Evolutionary conservation across 1,140 invertebrate genomes (phyloP).

Genomic region (Drosophila guanche): DNA sequence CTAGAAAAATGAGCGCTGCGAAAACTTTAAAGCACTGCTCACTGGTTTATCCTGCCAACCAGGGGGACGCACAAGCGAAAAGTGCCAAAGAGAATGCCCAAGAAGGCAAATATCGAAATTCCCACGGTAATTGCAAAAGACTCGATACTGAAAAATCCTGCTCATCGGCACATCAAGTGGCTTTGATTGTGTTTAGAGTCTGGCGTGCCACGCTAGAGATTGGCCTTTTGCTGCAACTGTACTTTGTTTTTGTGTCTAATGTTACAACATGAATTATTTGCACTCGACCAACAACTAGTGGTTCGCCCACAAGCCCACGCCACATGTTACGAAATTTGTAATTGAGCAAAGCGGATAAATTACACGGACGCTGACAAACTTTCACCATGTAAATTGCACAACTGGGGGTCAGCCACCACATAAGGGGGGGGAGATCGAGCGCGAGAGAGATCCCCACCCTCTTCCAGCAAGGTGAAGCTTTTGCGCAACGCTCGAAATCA

Average conservation of each 20-base stretch:
- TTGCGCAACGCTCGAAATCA: conserved; percentile 67
- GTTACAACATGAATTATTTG: not conserved
- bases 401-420: conserved; percentile 49
- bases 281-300: no score
- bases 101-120: no score
- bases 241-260: not conserved
- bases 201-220: no score
- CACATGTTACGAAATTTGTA: conserved; percentile 55
- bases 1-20: not conserved
- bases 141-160: no score
- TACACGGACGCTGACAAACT: conserved; percentile 64
- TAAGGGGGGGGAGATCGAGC: conserved; percentile 23
- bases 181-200: no score
- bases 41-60: no score
- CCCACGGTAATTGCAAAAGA: no score
- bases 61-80: no score
- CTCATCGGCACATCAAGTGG: no score
- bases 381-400: conserved; percentile 61
- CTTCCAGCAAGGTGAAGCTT: conserved; percentile 51
- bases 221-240: not conserved
- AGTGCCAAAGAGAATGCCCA: not conserved
- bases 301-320: conserved; percentile 1
- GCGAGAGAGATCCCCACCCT: not conserved
- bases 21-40: not conserved
- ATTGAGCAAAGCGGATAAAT: conserved; percentile 68